phyloP scores from a whole-genome alignment of 2,113 vertebrate species.

The Paralichthys olivaceus region DNA sequence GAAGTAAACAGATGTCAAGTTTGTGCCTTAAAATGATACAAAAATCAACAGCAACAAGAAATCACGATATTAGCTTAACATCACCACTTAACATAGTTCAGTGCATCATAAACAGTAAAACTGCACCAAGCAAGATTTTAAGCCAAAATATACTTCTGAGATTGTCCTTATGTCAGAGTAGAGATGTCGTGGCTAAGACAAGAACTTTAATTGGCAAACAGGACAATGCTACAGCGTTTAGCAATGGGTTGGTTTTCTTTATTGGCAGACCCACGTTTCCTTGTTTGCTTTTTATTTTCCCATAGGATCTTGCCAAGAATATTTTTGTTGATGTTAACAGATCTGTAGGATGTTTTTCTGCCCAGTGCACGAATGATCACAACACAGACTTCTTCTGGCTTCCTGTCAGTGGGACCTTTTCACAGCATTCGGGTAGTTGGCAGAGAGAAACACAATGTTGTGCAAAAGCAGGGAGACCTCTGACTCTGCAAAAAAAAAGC shows the following conservation, averaged over 20 bases:
- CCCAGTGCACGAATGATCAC: not conserved
- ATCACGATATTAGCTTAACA: not conserved
- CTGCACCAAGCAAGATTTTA: not conserved
- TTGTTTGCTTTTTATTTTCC: not conserved
- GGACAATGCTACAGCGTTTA: not conserved
- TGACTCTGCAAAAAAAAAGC: conserved; percentile 79
- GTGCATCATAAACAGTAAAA: not conserved
- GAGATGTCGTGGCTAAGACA: not conserved
- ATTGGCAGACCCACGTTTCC: not conserved
- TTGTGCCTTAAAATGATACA: not conserved
- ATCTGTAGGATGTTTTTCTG: conserved; percentile 20
- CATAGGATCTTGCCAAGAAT: too few species aligned
- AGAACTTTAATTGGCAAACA: not conserved
- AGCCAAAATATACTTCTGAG: not conserved
- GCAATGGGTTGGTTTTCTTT: not conserved
- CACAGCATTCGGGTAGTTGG: conserved; percentile 77
- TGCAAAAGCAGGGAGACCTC: conserved; percentile 91
- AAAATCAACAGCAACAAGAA: conserved; percentile 11
- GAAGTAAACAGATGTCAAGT: conserved; percentile 20
- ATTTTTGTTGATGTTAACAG: not conserved
- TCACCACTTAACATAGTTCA: conserved; percentile 2
- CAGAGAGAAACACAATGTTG: conserved; percentile 91
- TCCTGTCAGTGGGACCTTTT: conserved; percentile 55
- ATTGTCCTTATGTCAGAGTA: not conserved
- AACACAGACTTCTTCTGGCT: conserved; percentile 3